phyloP scores from a whole-genome alignment of 2,113 vertebrate species.

The Pelecanus crispus region DNA sequence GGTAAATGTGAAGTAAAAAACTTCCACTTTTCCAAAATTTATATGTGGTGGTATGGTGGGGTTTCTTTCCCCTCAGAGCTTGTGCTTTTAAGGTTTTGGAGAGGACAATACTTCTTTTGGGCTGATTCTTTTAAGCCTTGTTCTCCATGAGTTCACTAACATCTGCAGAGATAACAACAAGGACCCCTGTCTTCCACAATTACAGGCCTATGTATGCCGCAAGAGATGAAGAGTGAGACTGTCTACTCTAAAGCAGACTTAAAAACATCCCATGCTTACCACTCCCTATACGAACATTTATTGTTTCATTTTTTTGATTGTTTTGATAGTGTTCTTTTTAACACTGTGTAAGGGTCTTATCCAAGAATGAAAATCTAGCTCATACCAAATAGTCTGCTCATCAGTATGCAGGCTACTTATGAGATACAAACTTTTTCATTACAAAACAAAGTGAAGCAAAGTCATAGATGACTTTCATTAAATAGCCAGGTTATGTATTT shows the following conservation, averaged over 20 bases:
- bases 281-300: not conserved
- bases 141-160: not conserved
- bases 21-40: not conserved
- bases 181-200: not conserved
- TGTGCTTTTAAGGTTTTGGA: not conserved
- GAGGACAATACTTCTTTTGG: not conserved
- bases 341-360: not conserved
- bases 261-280: not conserved
- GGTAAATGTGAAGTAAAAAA: not conserved
- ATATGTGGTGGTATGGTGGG: accelerated
- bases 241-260: not conserved
- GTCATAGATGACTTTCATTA: not conserved
- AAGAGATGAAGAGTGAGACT: not conserved
- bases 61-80: not conserved
- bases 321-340: not conserved
- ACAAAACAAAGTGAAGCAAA: not conserved
- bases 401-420: not conserved
- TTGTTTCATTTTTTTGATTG: not conserved
- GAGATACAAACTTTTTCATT: not conserved
- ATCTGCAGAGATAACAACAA: not conserved
- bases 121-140: not conserved
- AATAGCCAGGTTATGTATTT: not conserved
- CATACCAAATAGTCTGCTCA: not conserved
- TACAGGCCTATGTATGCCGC: not conserved
- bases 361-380: not conserved